Base-by-base conservation (phyloP, 2,888 invertebrate genomes). In the Orgyia antiqua region DNA sequence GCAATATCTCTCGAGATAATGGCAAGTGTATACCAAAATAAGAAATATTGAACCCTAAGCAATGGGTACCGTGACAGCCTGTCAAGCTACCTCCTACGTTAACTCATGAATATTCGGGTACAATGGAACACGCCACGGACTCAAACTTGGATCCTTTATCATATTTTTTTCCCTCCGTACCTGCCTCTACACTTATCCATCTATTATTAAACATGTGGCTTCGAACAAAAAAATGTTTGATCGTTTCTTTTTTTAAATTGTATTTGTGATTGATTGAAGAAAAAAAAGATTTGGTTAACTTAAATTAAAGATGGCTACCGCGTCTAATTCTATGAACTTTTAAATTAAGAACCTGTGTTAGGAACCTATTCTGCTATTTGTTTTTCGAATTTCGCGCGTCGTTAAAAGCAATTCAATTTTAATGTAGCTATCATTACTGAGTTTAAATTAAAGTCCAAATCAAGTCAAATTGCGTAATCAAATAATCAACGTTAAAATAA, bases 161-260 rank as follows among this genome's bases (percentile, higher is more conserved):
- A 33, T 15, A 25, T 30, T 37, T 50, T 41, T 36, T 37, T 30
- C 27, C 32, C 18, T 11, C 7, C 6, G 20, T 27, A 36, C 23
- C 23, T 26, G 21, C 8, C 30, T 18, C 30, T 21, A 7, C n/a
- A n/a, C n/a, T n/a, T 23, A 15, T 20, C 9, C 13, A 25, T 36
- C 31, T 46, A 43, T 36, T 46, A 40, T 46, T 43, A 40, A 26
- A 41, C 27, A 20, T 12, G n/a, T 42, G 20, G 31, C 4, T 15
- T 4, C 6, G 15, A 40, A 48, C 42, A 40, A 36, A 46, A 38
- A 24, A 15, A 41, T 15, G n/a, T 28, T 29, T 24, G 28, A 29
- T 30, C n/a, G 23, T 15, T 10, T 36, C n/a, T n/a, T n/a, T 21
- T 27, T 24, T 31, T 10, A 24, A 15, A 17, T 23, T 19, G 28